A percentile compares a stretch with the other conserved stretches of the same genome.
phyloP scores from a whole-genome alignment of 2,888 invertebrate species.

The Leucania comma region DNA sequence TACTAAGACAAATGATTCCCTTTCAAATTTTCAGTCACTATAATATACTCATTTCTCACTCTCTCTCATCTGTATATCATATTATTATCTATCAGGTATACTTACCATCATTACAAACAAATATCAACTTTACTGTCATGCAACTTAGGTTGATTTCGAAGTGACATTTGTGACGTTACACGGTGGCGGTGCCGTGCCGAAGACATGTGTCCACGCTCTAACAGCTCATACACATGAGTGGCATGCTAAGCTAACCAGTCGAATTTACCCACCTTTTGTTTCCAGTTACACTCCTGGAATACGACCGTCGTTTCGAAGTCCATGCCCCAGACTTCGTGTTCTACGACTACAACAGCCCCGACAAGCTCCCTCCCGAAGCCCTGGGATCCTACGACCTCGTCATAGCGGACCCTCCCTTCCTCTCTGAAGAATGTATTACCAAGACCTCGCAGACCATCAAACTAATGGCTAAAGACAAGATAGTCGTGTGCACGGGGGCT shows the following conservation, averaged over 20 bases:
- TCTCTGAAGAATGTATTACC: conserved; percentile 97
- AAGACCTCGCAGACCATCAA: conserved; percentile 95
- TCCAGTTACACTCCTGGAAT: conserved; percentile 95
- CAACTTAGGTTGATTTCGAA: not conserved
- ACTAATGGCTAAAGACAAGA: conserved; percentile 93
- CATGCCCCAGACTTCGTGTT: conserved; percentile 95
- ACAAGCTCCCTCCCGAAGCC: conserved; percentile 92
- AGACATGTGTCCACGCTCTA: no score
- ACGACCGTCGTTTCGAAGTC: conserved; percentile 95
- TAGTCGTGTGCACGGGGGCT: conserved; percentile 97
- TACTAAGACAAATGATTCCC: no score
- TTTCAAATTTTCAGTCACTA: no score
- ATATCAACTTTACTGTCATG: not conserved
- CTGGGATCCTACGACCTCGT: conserved; percentile 94
- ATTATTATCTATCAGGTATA: no score
- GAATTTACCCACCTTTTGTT: conserved; percentile 55
- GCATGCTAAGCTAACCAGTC: not conserved
- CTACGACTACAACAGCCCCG: conserved; percentile 97
- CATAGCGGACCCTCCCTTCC: conserved; percentile 98
- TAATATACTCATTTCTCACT: no score
- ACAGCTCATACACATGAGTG: no score
- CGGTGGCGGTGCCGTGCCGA: no score
- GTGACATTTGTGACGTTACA: no score
- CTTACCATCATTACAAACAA: no score
- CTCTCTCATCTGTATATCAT: no score